Conservation (phyloP, 2,888 invertebrate species). For the Ophraella communa region DNA sequence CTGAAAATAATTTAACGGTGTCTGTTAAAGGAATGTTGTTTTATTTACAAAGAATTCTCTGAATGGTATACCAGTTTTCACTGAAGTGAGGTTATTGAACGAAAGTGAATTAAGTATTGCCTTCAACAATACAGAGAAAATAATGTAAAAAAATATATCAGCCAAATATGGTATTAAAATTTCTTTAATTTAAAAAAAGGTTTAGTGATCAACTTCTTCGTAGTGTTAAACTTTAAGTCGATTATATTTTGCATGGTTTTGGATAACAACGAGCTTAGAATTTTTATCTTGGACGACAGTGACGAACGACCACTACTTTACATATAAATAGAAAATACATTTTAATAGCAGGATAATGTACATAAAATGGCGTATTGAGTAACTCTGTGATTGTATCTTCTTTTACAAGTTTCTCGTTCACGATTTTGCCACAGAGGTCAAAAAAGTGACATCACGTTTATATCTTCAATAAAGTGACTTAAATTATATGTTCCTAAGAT, state of each 20-base stretch:
- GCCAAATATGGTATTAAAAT: not conserved
- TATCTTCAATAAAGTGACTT: not conserved
- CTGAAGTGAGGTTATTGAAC: slow-evolving; percentile 1
- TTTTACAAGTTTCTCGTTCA: not conserved
- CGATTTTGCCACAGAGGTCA: not conserved
- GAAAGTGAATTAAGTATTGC: not conserved
- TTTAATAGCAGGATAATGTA: not conserved
- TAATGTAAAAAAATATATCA: not conserved
- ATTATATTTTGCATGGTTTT: too few species aligned
- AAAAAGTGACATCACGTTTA: not conserved
- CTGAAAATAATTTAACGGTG: slow-evolving; percentile 3
- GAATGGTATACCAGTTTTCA: slow-evolving; percentile 3
- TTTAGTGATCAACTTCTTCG: too few species aligned
- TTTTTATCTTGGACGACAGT: not conserved
- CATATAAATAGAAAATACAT: not conserved
- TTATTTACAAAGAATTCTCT: not conserved
- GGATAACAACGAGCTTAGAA: not conserved
- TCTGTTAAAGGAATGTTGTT: slow-evolving; percentile 2
- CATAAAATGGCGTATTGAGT: not conserved
- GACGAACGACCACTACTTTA: not conserved
- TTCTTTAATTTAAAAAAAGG: too few species aligned
- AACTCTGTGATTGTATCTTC: slow-evolving; percentile 4
- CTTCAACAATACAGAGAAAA: not conserved
- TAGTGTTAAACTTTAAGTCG: too few species aligned
- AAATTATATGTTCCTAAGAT: not conserved